phyloP scores from a whole-genome alignment of 2,888 invertebrate genomes.

The Orchesella flavescens region DNA sequence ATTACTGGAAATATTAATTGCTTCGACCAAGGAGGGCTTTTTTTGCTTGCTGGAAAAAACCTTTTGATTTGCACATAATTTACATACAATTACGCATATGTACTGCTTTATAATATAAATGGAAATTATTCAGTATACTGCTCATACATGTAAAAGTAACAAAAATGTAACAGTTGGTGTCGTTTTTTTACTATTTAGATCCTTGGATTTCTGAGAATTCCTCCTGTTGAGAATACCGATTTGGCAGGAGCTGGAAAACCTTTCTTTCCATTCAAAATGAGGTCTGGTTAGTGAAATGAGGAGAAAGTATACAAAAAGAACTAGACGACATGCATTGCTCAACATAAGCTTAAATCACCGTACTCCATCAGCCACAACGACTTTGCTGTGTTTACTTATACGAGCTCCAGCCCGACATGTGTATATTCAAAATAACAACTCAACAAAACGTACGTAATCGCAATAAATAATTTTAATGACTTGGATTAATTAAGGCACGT shows the following conservation, averaged over 20 bases:
- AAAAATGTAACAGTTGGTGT: slow-evolving; percentile 52
- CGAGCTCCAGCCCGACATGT: too few relatives aligned
- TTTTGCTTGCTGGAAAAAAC: too few relatives aligned
- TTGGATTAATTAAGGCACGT: slow-evolving; percentile 63
- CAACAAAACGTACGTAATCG: slow-evolving; percentile 45
- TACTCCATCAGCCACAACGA: too few relatives aligned
- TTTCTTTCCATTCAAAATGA: too few relatives aligned
- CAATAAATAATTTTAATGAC: slow-evolving; percentile 61
- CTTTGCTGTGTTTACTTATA: too few relatives aligned
- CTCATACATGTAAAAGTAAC: neutral
- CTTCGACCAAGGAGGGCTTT: slow-evolving; percentile 16
- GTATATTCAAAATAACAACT: slow-evolving; percentile 4
- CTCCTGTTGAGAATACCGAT: too few relatives aligned
- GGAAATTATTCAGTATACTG: neutral
- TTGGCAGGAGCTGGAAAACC: too few relatives aligned
- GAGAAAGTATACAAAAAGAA: too few relatives aligned
- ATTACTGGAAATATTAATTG: slow-evolving; percentile 49
- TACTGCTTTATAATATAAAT: neutral
- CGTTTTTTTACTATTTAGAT: slow-evolving; percentile 3
- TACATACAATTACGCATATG: too few relatives aligned
- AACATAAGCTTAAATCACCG: too few relatives aligned
- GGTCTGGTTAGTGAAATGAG: neutral
- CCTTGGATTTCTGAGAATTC: neutral
- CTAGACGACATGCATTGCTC: too few relatives aligned
- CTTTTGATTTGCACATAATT: too few relatives aligned